Base-by-base conservation (phyloP, 2,888 invertebrate genomes). In the Lithophane semibrunnea region DNA sequence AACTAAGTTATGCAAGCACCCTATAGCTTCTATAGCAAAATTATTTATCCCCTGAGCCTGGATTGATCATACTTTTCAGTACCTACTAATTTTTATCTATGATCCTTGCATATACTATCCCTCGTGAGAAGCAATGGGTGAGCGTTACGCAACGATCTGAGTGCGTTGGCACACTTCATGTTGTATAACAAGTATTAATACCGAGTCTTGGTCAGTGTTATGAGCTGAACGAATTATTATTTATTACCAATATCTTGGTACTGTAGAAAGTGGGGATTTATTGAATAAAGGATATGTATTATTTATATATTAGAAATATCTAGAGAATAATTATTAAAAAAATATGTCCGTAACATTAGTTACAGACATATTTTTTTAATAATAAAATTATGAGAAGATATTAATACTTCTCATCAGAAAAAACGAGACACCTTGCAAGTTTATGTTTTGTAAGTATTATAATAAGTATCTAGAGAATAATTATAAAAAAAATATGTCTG, bases 91-190 rank as follows among this genome's bases (percentile, higher is more conserved):
- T 18, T 61, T 64, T 72, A 70, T 92, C 86, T 88, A 56, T 1
- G n/a, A 18, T 7, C 60, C 75, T 79, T 24, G 37, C 79, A 67
- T 91, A 80, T 92, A 91, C 92, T 90, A 10, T 3, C 2, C 9
- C 21, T 12, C 58, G 66, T 84, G 83, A 84, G 85, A 86, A 81
- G 88, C 87, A 82, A 80, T 87, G 88, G 85, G 86, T 86, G 86
- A 83, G 78, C 78, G 86, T 92, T 92, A 91, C 91, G 87, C 86
- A 92, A 92, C 77, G 9, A 87, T 86, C 70, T 24, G 77, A 90
- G 89, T 89, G 85, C 90, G 84, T 86, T 89, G 92, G 88, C 90
- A 88, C 80, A 91, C 89, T 88, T 88, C 47, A 63, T 56, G 72
- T 90, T 87, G 81, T 82, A 84, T 86, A 86, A 88, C 81, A 77